Base-by-base conservation (phyloP, 2,888 invertebrate species). In the Synanthedon vespiformis region DNA sequence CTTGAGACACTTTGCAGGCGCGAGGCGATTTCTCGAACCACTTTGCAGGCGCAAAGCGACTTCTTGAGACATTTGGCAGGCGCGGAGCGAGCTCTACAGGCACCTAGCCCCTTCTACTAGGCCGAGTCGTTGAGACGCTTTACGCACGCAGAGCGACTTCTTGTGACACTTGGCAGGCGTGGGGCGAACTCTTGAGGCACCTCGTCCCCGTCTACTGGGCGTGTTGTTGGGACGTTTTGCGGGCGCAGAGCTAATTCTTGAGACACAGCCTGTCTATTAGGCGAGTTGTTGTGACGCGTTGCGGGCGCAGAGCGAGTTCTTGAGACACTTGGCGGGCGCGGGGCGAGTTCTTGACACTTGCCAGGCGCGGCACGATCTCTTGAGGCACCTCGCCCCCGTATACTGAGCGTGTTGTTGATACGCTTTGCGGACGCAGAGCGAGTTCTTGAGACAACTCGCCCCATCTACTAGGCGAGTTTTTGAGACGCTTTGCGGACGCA, bases 321-420 rank as follows among this genome's bases (percentile, higher is more conserved):
- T 54, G 56, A 55, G 53, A 54, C 54, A 52, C 55, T 56, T 51
- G 52, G 54, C 54, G 52, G 55, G 57, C 51, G 52, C 58, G 55
- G 53, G 27, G 27, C 27, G 27, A 8, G 27, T 34, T 34, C 27
- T 34, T 22, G 53, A 54, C 54, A 52, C 55, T 56, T 51, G 53
- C 53, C 54, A 52, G 55, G 57, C 51, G 52, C 57, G 55, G 53
- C 8, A 3, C 34, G 34, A 34, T 6, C 10, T 34, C 34, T 34
- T 49, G 11, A 6, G 49, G 14, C 50, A 54, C 57, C 57, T 53
- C 52, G 54, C 53, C 53, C 54, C 57, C 60, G 64, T 62, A 8
- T 34, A 61, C 57, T 63, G 62, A 64, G 64, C 61, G 57, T 57
- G 60, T 61, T 60, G 58, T 55, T 56, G 59, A 57, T 58, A 54